Evolutionary conservation across 2,113 vertebrate genomes (phyloP), one percentile per base, ranked within the genome.

Genomic region (Oostethus manadensis): DNA sequence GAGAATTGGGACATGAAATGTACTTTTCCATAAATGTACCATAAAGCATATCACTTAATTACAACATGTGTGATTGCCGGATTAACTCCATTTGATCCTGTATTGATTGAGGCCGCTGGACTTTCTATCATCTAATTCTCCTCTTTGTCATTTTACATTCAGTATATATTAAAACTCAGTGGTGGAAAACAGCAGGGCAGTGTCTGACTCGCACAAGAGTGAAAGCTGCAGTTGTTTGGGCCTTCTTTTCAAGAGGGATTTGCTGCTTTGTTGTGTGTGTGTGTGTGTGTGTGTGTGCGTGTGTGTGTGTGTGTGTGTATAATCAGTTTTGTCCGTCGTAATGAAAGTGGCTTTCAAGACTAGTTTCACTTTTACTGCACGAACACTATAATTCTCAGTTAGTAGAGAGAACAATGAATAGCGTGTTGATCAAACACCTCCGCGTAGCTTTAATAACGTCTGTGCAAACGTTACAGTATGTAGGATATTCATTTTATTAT

Each of bases 291-390:
- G 23, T 26, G 23, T 26, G 23, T 26, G 23, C 5, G 23, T 26
- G 23, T 26, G 23, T 26, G 23, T 26, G 23, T 26, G 29, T 33
- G 29, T 33, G 29, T 33, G 29, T 33, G 29, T 33, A 7, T 33
- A 44, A 58, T 44, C 20, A 44, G 56, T 13, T 42, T 58, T 58
- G 56, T 58, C 23, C 23, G 42, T 29, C 22, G 42, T 26, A 58
- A 58, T 58, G 38, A 45, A 58, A 44, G 38, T n/a, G 40, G 40
- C 43, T 46, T 58, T 44, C 46, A 20, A 58, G 20, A 23, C 17
- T 22, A 29, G 56, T 23, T 43, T 33, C 29, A 18, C 26, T 38
- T 54, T 17, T 5, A 54, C 51, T 38, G 51, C 51, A 54, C 33
- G 10, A 54, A 54, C 51, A 54, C 51, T 18, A 33, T 35, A n/a